Conservation (phyloP, 1,140 invertebrate genomes). For the Goniozus legneri region DNA sequence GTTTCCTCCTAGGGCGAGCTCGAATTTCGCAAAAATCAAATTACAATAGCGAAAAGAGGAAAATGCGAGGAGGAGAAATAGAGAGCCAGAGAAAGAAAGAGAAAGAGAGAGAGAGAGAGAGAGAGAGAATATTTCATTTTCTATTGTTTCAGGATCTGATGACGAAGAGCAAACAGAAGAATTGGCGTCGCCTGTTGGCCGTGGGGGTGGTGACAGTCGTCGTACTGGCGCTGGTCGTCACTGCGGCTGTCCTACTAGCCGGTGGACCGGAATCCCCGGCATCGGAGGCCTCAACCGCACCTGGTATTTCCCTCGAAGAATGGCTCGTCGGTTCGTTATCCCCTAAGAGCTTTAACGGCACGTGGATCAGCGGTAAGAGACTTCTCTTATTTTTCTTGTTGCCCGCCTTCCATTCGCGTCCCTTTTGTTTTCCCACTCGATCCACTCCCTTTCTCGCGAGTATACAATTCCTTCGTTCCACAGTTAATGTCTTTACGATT, state of each 20-base stretch:
- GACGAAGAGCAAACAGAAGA: slow-evolving; percentile 48
- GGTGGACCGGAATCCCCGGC: slow-evolving; percentile 27
- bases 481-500: too few relatives aligned
- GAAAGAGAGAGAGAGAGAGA: neutral
- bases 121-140: neutral
- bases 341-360: slow-evolving; percentile 51
- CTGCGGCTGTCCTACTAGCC: slow-evolving; percentile 42
- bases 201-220: slow-evolving; percentile 37
- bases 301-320: slow-evolving; percentile 45
- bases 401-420: neutral
- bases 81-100: too few relatives aligned
- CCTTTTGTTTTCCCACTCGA: slow-evolving; percentile 1
- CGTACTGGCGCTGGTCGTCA: slow-evolving; percentile 39
- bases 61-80: too few relatives aligned
- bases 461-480: too few relatives aligned
- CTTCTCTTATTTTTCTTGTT: slow-evolving; percentile 6
- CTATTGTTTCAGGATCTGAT: slow-evolving; percentile 47
- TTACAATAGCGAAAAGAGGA: neutral
- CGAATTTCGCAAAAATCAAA: slow-evolving; percentile 1
- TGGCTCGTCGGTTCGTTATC: slow-evolving; percentile 46
- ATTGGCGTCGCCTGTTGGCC: slow-evolving; percentile 43
- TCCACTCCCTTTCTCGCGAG: neutral
- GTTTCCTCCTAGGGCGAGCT: neutral
- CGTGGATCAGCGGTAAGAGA: slow-evolving; percentile 50
- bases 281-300: slow-evolving; percentile 22